phyloP scores from a whole-genome alignment of 53 echinoderm and acorn worm genomes.

The Zoroaster sp. region DNA sequence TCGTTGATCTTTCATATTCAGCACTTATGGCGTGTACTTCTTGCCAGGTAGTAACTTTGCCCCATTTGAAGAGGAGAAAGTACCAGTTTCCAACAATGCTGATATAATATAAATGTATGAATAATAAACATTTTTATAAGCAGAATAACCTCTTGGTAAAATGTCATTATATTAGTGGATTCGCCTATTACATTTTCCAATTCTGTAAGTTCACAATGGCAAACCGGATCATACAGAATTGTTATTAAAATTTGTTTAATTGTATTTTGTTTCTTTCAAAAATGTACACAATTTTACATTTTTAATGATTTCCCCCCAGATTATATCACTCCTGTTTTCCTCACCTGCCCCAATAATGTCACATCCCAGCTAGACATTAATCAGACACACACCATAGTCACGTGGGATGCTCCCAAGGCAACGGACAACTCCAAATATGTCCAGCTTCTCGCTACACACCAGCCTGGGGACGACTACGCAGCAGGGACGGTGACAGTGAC shows the following conservation, averaged over 20 bases:
- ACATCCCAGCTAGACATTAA: not conserved
- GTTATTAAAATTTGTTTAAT: not conserved
- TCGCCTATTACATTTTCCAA: too few relatives aligned
- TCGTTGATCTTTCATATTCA: too few relatives aligned
- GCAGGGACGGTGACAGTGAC: constrained; percentile 44
- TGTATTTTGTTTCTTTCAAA: not conserved
- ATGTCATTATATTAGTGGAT: too few relatives aligned
- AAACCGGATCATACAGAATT: not conserved
- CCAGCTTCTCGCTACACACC: constrained; percentile 11
- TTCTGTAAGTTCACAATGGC: too few relatives aligned
- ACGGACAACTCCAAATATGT: constrained; percentile 53
- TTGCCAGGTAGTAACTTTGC: too few relatives aligned
- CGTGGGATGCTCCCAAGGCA: constrained; percentile 56
- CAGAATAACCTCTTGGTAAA: too few relatives aligned
- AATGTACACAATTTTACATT: not conserved
- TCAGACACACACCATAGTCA: constrained; percentile 9
- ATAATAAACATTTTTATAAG: too few relatives aligned
- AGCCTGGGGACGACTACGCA: constrained; percentile 15
- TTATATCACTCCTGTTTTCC: constrained; percentile 6
- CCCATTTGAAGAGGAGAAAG: too few relatives aligned
- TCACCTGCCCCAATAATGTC: constrained; percentile 1
- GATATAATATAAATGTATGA: too few relatives aligned
- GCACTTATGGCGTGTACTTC: too few relatives aligned
- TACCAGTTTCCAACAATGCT: too few relatives aligned
- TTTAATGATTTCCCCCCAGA: not conserved